Evolutionary conservation across 2,888 invertebrate species (phyloP).

Genomic region (Caenorhabditis imperialis): DNA sequence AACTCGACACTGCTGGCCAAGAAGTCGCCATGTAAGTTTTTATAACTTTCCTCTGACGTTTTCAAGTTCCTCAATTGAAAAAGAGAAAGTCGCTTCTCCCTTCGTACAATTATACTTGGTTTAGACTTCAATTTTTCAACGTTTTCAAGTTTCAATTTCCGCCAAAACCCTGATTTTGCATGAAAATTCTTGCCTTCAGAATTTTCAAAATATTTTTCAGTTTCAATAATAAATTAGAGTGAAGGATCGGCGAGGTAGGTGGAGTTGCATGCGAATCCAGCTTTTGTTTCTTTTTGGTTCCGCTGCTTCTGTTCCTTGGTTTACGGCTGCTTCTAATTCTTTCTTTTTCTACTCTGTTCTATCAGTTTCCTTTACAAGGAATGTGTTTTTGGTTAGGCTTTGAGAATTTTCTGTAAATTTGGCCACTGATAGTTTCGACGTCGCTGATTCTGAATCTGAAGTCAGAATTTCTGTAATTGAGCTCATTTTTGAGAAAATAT

Average conservation of each 20-base stretch:
- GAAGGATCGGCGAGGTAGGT: slow-evolving; percentile 33
- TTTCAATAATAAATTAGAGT: slow-evolving; percentile 58
- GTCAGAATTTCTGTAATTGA: too few relatives aligned
- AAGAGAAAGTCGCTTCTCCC: slow-evolving; percentile 26
- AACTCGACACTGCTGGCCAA: slow-evolving; percentile 66
- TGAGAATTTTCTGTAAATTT: too few relatives aligned
- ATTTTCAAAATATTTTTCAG: slow-evolving; percentile 43
- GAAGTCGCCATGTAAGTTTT: slow-evolving; percentile 49
- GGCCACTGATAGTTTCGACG: too few relatives aligned
- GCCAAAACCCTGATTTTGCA: slow-evolving; percentile 43
- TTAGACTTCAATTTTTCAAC: not conserved
- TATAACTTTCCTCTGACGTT: slow-evolving; percentile 1
- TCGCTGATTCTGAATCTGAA: too few relatives aligned
- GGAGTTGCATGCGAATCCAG: too few relatives aligned
- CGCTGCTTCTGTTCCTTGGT: slow-evolving; percentile 21
- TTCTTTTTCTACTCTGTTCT: too few relatives aligned
- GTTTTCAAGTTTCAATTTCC: slow-evolving; percentile 10
- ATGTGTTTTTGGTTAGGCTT: too few relatives aligned
- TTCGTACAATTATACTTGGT: slow-evolving; percentile 40
- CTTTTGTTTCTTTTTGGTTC: too few relatives aligned
- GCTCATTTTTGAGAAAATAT: too few relatives aligned
- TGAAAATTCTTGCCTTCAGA: slow-evolving; percentile 34
- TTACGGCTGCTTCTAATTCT: too few relatives aligned
- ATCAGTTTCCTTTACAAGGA: too few relatives aligned
- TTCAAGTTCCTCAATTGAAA: not conserved